Base-by-base conservation (phyloP, 2,797 vertebrate species). In the Pseudochromis fuscus region DNA sequence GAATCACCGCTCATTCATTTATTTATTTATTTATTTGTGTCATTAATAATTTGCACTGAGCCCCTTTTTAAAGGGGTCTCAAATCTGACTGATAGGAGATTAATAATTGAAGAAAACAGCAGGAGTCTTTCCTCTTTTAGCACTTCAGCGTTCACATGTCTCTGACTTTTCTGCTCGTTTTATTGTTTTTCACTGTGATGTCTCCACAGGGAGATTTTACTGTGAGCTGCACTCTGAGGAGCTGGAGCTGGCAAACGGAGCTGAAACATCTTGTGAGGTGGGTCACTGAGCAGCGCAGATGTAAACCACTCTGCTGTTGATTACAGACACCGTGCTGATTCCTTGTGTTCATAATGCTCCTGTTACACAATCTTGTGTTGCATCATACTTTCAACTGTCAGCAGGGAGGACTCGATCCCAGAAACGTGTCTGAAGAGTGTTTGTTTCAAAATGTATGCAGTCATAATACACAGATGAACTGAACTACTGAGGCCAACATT, bases 191-290 rank as follows among this genome's bases (percentile, higher is more conserved):
- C 7, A 70, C 18, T 89, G 55, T 72, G 61, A 57, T 74, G 48
- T 82, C 21, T 61, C 75, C 65, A 68, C 89, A 95, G 94, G 94
- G 83, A 92, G 70, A 33, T 95, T 95, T 82, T 95, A 88, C 88
- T 95, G 94, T 3, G 93, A 94, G 82, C 90, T 89, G 79, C 94
- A 95, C 83, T 90, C 93, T 0, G 93, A 94, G 21, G 87, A 90
- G n/a, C 73, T 89, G 64, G 60, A 74, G 60, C 67, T 87, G 69
- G 58, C 24, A 30, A 72, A 62, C 13, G 56, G 53, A 21, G 51
- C 75, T 25, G 72, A 79, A 74, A 19, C 74, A 4, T 74, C 72
- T 19, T 52, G 21, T 55, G 48, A 91, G 92, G 92, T 93, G 78
- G 69, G 91, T 88, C 68, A 80, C 75, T 18, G 57, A 79, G 18